A percentile compares a stretch with the other conserved stretches of the same genome.
phyloP scores from a whole-genome alignment of 2,888 invertebrate species.

The Ormia ochracea region DNA sequence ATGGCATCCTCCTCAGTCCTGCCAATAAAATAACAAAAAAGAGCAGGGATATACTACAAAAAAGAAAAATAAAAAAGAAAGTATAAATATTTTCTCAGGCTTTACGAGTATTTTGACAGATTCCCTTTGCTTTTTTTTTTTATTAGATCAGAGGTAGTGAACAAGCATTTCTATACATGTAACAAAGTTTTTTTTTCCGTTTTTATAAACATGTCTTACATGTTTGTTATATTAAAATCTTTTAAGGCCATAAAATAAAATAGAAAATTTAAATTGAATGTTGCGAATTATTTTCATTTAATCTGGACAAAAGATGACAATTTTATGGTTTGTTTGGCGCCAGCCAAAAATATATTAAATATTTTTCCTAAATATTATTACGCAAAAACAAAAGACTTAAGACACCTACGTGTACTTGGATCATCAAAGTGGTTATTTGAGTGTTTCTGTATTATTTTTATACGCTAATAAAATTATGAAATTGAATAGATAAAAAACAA shows the following conservation, averaged over 20 bases:
- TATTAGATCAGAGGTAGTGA: conserved; percentile 68
- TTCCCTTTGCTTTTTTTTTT: conserved; percentile 63
- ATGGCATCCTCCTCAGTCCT: conserved; percentile 26
- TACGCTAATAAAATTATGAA: conserved; percentile 29
- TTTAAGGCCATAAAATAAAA: conserved; percentile 33
- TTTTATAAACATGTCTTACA: conserved; percentile 22
- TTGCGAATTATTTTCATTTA: conserved; percentile 39
- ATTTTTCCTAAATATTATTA: background rate
- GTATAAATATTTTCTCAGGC: conserved; percentile 73
- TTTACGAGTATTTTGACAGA: conserved; percentile 70
- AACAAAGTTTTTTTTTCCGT: background rate
- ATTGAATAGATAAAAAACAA: conserved; percentile 13
- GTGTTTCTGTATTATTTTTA: background rate
- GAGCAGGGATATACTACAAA: background rate
- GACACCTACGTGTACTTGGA: background rate
- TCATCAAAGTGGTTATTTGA: conserved; percentile 9
- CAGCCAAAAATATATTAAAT: conserved; percentile 2
- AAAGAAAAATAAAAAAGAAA: conserved; percentile 41
- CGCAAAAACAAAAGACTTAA: conserved; percentile 15
- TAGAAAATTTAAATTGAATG: conserved; percentile 21
- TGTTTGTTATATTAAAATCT: background rate
- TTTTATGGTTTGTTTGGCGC: conserved; percentile 55
- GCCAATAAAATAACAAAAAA: conserved; percentile 15
- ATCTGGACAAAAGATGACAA: conserved; percentile 22
- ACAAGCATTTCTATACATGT: conserved; percentile 33